Evolutionary conservation across 2,888 invertebrate species (phyloP).

Genomic region (Trachelus iudaicus): DNA sequence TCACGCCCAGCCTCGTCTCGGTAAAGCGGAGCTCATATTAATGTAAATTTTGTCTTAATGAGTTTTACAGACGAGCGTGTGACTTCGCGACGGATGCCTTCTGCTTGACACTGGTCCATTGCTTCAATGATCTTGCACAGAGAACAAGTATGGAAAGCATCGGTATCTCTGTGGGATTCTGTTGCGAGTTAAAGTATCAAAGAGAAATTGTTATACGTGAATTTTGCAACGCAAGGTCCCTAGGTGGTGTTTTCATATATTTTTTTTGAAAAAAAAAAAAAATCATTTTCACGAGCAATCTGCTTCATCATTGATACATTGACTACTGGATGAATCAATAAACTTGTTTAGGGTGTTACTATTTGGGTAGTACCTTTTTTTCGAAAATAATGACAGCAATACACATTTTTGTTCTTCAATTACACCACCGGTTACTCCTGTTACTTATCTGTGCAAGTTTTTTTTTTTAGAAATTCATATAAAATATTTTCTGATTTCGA

Average conservation of each 20-base stretch:
- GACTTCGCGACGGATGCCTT: conserved; percentile 41
- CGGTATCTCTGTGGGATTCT: background rate
- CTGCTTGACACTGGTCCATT: conserved; percentile 31
- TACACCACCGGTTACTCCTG: background rate
- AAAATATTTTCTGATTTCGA: background rate
- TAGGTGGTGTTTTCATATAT: background rate
- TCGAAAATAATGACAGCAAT: background rate
- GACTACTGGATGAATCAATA: background rate
- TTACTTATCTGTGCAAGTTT: background rate
- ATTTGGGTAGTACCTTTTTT: background rate
- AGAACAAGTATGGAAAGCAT: conserved; percentile 6
- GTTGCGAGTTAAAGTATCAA: background rate
- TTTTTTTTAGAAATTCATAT: background rate
- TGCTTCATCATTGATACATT: background rate
- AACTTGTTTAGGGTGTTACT: too few species aligned
- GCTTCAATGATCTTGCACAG: conserved; percentile 33
- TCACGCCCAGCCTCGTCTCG: conserved; percentile 42
- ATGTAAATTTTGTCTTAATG: conserved; percentile 24
- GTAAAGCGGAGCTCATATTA: conserved; percentile 12
- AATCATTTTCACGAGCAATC: background rate
- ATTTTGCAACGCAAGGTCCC: background rate
- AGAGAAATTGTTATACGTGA: background rate
- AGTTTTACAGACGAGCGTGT: conserved; percentile 40
- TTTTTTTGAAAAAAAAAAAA: background rate
- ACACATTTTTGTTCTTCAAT: background rate